Evolutionary conservation across 1,140 invertebrate genomes (phyloP), one percentile per base, ranked within the genome.

Genomic region (Drosophila biarmipes): DNA sequence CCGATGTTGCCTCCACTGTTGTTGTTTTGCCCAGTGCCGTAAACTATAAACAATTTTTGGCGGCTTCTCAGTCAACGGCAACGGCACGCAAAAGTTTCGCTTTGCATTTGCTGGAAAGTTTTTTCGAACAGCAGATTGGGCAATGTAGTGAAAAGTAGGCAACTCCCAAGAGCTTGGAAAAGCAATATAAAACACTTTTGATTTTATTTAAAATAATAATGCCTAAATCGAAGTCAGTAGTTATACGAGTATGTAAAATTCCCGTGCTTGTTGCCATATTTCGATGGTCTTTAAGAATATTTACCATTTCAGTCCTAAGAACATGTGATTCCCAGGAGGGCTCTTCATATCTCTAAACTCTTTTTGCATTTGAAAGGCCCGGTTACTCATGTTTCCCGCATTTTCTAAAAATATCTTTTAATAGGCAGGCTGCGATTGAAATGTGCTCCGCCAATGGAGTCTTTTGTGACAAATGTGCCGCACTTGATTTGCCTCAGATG

Each of bases 1-100:
- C 45, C 54, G 27, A 27, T 49, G 54, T 45, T 52, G 43, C 40
- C 53, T 37, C 43, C 56, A 21, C 46, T 64, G 37, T 43, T 64
- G 27, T 51, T 64, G 31, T 53, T 64, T 80, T 63, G 24, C 27
- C 71, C 63, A 52, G 37, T 78, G 68, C 66, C 46, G 49, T 59
- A 80, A 77, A 77, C 63, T 75, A 81, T 87, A 87, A 86, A 86
- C 78, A 87, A 75, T 75, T 81, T 87, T 87, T 81, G 82, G 73
- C 78, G 78, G 79, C 79, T 81, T 81, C 68, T 81, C 79, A 81
- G 73, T 64, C 78, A 73, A 78, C 78, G 59, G 62, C 73, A 64
- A 66, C 71, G 56, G 81, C 81, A 86, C 82, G 81, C 81, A 78
- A 86, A 87, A 82, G 81, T 87, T 87, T 81, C 69, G 62, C 80